Percentiles rank a stretch among this genome's conserved stretches.
phyloP scores from a whole-genome alignment of 2,888 invertebrate species.

The Hydrotaea cyrtoneurina region DNA sequence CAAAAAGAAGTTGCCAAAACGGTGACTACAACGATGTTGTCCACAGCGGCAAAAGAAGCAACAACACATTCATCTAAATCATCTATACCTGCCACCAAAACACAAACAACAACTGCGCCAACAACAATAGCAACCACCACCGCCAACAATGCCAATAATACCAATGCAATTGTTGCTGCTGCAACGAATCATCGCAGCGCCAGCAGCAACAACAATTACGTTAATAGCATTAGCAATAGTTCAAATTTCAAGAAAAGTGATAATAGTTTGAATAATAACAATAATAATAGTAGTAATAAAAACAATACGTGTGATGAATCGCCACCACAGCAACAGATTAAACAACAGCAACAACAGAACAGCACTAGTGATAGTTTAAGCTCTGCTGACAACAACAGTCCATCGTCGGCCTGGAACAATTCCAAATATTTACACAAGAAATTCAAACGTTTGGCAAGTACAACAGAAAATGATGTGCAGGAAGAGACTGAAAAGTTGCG shows the following conservation, averaged over 20 bases:
- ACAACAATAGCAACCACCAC: constrained; percentile 66
- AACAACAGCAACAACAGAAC: constrained; percentile 61
- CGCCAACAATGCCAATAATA: constrained; percentile 74
- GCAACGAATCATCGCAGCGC: constrained; percentile 63
- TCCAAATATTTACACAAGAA: constrained; percentile 94
- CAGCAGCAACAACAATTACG: constrained; percentile 70
- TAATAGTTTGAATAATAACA: constrained; percentile 65
- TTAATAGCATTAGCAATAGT: constrained; percentile 65
- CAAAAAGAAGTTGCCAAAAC: constrained; percentile 65
- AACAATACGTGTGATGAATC: constrained; percentile 64
- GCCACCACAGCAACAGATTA: constrained; percentile 62
- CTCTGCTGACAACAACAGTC: constrained; percentile 36
- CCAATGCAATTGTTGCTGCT: constrained; percentile 69
- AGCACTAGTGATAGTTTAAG: constrained; percentile 64
- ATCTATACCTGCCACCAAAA: constrained; percentile 65
- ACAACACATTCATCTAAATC: constrained; percentile 67
- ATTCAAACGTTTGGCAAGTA: constrained; percentile 91
- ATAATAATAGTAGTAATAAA: constrained; percentile 4
- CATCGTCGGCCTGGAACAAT: constrained; percentile 81
- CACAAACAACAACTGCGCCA: constrained; percentile 63
- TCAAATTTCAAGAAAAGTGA: constrained; percentile 67
- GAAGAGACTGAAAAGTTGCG: constrained; percentile 71
- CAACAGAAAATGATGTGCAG: constrained; percentile 72
- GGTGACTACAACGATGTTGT: constrained; percentile 55
- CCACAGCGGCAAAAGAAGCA: constrained; percentile 58